Evolutionary conservation across 2,113 vertebrate species (phyloP).

Genomic region (Plecturocebus donacophilus): DNA sequence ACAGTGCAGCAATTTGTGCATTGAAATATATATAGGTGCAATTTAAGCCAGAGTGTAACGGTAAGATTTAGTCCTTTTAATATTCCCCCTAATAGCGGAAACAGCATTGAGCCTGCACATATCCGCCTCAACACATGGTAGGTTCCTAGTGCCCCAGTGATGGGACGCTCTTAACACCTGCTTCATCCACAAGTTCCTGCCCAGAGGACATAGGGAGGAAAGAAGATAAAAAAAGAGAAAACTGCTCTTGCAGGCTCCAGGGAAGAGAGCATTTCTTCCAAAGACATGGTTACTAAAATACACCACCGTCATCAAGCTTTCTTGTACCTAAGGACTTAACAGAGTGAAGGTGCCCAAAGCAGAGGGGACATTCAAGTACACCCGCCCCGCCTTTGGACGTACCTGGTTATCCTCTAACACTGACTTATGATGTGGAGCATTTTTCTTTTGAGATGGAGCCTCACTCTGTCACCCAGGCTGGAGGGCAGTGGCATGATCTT

Average conservation of each 20-base stretch:
- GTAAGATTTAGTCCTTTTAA: constrained; percentile 78
- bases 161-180: neutral
- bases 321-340: neutral
- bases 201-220: neutral
- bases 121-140: neutral
- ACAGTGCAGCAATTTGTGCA: constrained; percentile 51
- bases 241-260: neutral
- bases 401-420: no score
- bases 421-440: neutral
- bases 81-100: constrained; percentile 74
- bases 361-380: neutral
- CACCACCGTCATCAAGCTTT: neutral
- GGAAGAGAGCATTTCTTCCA: neutral
- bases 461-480: no score
- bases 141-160: constrained; percentile 12
- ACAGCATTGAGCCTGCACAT: neutral
- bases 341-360: neutral
- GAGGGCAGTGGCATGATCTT: no score
- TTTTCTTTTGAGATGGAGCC: no score
- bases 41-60: constrained; percentile 52
- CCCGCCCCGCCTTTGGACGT: neutral
- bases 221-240: neutral
- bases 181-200: neutral
- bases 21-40: constrained; percentile 52
- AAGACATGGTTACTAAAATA: neutral